A percentile compares a stretch with the other conserved stretches of the same genome.
Evolutionary conservation across 1,140 invertebrate genomes (phyloP).

Genomic region (Mactra quadrangularis): DNA sequence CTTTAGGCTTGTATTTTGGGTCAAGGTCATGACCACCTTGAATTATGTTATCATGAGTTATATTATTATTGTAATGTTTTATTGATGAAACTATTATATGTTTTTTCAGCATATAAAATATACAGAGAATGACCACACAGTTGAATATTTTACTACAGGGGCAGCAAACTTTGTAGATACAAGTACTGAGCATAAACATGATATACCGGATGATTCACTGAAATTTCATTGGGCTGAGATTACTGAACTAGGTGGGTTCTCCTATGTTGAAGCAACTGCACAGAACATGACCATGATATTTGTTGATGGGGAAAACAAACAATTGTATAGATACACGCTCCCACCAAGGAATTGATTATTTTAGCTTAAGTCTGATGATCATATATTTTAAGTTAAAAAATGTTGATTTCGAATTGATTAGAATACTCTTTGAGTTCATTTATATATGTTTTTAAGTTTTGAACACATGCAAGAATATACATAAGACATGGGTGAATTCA

Average conservation of each 20-base stretch:
- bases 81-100: no score
- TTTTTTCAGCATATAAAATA: slow-evolving; percentile 78
- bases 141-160: slow-evolving; percentile 83
- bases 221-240: slow-evolving; percentile 82
- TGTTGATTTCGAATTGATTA: no score
- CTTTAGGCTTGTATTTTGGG: neutral
- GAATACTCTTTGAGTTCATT: no score
- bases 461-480: no score
- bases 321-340: slow-evolving; percentile 70
- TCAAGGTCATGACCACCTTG: neutral
- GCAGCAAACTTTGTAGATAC: slow-evolving; percentile 82
- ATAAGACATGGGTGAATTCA: no score
- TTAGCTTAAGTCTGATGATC: no score
- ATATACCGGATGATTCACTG: slow-evolving; percentile 77
- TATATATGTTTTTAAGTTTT: no score
- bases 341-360: slow-evolving; percentile 64
- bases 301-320: slow-evolving; percentile 73
- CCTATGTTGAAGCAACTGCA: slow-evolving; percentile 75
- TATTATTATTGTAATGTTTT: no score
- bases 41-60: no score
- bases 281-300: slow-evolving; percentile 81
- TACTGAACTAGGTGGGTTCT: slow-evolving; percentile 80
- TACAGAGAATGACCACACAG: slow-evolving; percentile 62
- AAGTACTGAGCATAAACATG: slow-evolving; percentile 73
- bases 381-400: no score